Evolutionary conservation across 2,797 vertebrate species (phyloP).

Genomic region (Prionace glauca): DNA sequence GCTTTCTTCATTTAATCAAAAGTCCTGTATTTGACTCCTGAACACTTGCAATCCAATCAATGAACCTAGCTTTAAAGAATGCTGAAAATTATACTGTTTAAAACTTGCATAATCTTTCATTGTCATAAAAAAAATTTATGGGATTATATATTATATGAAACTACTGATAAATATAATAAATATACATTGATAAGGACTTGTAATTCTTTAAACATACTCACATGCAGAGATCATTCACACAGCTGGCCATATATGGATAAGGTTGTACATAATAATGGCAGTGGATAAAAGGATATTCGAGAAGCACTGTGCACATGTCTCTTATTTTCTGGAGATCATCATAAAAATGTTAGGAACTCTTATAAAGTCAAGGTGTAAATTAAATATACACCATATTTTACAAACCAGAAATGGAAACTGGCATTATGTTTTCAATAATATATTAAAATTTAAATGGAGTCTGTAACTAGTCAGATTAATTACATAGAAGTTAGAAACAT

Average conservation of each 20-base stretch:
- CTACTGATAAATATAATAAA: neutral
- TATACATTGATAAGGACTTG: neutral
- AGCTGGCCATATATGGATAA: conserved; percentile 83
- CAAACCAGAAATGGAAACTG: neutral
- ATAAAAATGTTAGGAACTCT: neutral
- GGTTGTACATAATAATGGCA: conserved; percentile 92
- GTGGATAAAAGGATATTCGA: conserved; percentile 71
- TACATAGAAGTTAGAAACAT: neutral
- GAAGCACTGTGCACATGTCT: conserved; percentile 64
- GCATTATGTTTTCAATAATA: neutral
- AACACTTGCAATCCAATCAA: neutral
- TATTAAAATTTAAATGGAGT: neutral
- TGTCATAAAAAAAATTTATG: neutral
- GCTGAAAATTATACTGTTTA: neutral
- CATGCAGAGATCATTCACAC: conserved; percentile 88
- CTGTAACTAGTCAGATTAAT: neutral
- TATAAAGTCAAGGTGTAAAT: too few relatives aligned
- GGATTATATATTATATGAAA: neutral
- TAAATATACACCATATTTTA: neutral
- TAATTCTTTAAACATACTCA: conserved; percentile 59
- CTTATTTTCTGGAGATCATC: conserved; percentile 64
- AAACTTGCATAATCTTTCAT: neutral
- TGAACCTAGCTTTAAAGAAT: neutral
- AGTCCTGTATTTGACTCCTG: neutral
- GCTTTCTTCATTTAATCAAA: neutral